phyloP scores from a whole-genome alignment of 2,113 vertebrate genomes.

The Romanogobio albipinnatus region DNA sequence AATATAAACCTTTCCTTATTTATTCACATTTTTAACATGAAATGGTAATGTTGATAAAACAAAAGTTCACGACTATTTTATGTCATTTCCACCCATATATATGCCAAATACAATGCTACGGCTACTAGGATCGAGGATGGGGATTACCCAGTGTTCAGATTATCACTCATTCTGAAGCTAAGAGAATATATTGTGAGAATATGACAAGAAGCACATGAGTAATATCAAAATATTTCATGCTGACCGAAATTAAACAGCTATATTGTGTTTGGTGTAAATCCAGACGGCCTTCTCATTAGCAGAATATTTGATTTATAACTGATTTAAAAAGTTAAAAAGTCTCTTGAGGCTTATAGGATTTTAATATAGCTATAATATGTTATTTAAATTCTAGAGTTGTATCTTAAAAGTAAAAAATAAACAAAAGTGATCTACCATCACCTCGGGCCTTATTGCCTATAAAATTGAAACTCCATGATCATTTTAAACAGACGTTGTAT shows the following conservation, averaged over 20 bases:
- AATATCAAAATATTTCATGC: not conserved
- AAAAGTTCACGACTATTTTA: not conserved
- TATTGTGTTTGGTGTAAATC: not conserved
- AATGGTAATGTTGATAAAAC: not conserved
- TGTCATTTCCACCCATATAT: too few species aligned
- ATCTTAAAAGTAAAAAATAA: not conserved
- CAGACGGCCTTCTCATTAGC: not conserved
- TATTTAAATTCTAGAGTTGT: not conserved
- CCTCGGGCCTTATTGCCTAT: not conserved
- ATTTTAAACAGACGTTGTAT: not conserved
- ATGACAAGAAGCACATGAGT: constrained; percentile 34
- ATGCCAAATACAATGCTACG: not conserved
- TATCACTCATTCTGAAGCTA: constrained; percentile 38
- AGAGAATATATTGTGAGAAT: constrained; percentile 28
- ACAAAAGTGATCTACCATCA: constrained; percentile 4
- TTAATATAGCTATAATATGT: not conserved
- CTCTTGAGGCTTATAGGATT: not conserved
- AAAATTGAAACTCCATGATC: not conserved
- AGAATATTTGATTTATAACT: not conserved
- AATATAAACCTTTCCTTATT: not conserved
- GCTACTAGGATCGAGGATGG: not conserved
- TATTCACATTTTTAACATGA: not conserved
- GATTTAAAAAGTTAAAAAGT: not conserved
- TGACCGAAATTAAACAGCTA: not conserved
- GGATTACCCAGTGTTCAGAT: constrained; percentile 35